Percentiles rank a stretch among this genome's conserved stretches.
Evolutionary conservation across 2,113 vertebrate genomes (phyloP).

Genomic region (Nerophis lumbriciformis): DNA sequence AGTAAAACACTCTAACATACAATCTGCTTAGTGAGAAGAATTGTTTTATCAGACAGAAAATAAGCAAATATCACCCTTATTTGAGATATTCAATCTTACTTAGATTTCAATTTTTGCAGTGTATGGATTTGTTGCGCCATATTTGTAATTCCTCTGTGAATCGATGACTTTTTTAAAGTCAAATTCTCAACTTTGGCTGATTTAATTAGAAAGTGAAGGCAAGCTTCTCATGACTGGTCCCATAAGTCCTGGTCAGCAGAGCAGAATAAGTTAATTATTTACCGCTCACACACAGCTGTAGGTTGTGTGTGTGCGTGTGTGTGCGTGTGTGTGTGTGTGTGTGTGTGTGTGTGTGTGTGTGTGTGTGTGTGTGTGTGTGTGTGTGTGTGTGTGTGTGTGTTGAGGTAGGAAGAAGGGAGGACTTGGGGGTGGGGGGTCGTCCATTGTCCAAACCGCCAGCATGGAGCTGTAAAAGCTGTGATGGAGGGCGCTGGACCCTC

Average conservation of each 20-base stretch:
- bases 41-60: too few relatives aligned
- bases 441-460: slow-evolving; percentile 88
- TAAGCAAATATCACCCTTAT: too few relatives aligned
- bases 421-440: slow-evolving; percentile 75
- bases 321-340: background rate
- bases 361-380: background rate
- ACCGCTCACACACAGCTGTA: slow-evolving; percentile 93
- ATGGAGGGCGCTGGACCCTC: slow-evolving; percentile 92
- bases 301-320: background rate
- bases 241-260: slow-evolving; percentile 89
- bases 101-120: too few relatives aligned
- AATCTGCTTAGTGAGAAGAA: too few relatives aligned
- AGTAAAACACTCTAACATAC: too few relatives aligned
- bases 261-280: slow-evolving; percentile 99
- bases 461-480: slow-evolving; percentile 87
- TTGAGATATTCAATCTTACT: too few relatives aligned
- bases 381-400: background rate
- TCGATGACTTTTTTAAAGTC: too few relatives aligned
- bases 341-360: background rate
- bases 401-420: slow-evolving; percentile 43
- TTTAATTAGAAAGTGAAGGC: slow-evolving; percentile 49
- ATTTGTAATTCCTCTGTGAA: too few relatives aligned
- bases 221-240: slow-evolving; percentile 77
- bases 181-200: too few relatives aligned
- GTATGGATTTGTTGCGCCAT: too few relatives aligned